Percentiles rank a stretch among this genome's conserved stretches.
Evolutionary conservation across 2,797 vertebrate species (phyloP).

Genomic region (Menidia menidia): DNA sequence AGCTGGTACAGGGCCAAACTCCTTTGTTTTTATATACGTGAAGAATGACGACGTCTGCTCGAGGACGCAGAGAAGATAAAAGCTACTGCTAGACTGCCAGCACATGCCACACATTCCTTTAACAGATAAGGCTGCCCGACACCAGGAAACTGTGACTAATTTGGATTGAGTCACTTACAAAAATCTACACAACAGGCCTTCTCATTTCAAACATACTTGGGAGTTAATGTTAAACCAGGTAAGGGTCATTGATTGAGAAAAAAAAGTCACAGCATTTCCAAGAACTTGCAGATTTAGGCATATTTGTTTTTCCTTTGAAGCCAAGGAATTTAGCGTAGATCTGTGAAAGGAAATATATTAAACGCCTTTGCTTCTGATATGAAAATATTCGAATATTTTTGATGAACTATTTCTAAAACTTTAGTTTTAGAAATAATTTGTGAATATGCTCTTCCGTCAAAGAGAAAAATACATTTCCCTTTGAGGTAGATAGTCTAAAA

Average conservation of each 20-base stretch:
- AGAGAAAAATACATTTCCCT: too few relatives aligned
- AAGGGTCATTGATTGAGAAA: background rate
- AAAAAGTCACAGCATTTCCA: background rate
- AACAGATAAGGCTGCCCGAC: background rate
- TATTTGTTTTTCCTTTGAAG: background rate
- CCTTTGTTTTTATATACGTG: background rate
- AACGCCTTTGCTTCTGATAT: background rate
- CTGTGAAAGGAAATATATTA: background rate
- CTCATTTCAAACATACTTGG: background rate
- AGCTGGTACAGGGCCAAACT: background rate
- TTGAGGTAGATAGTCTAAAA: too few relatives aligned
- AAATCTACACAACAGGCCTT: background rate
- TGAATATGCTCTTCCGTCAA: too few relatives aligned
- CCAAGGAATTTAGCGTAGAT: background rate
- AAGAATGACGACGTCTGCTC: background rate
- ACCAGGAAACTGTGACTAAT: background rate
- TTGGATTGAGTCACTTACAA: background rate
- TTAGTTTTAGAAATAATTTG: too few relatives aligned
- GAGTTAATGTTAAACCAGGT: conserved; percentile 29
- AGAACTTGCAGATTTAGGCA: background rate
- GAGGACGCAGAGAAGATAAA: background rate
- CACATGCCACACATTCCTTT: conserved; percentile 31
- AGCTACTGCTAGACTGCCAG: background rate
- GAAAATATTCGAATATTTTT: too few relatives aligned
- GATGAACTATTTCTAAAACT: too few relatives aligned